phyloP scores from a whole-genome alignment of 2,888 invertebrate genomes.

The Nemoura dubitans region DNA sequence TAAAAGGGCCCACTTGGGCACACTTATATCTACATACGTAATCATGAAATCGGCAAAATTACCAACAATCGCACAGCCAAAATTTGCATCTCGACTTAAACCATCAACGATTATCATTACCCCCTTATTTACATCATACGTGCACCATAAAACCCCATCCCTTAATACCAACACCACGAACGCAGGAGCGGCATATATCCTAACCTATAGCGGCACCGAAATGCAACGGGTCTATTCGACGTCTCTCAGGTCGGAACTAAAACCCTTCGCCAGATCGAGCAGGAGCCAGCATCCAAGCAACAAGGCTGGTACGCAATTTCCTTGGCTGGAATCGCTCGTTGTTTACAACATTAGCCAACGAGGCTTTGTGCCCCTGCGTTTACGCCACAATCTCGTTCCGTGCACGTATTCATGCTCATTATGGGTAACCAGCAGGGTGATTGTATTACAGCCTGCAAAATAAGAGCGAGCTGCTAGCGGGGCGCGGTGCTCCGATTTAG shows the following conservation, averaged over 20 bases:
- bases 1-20: neutral
- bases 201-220: neutral
- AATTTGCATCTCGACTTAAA: neutral
- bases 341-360: conserved; percentile 34
- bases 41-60: neutral
- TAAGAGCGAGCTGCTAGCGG: neutral
- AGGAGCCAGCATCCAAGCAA: neutral
- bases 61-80: neutral
- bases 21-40: neutral
- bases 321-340: neutral
- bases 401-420: neutral
- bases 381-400: conserved; percentile 36
- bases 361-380: conserved; percentile 8
- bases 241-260: neutral
- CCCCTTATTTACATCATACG: conserved; percentile 19
- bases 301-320: conserved; percentile 23
- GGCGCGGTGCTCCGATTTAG: neutral
- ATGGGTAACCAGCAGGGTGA: conserved; percentile 27
- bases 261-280: neutral
- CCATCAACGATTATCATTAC: conserved; percentile 34
- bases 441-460: neutral
- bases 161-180: neutral
- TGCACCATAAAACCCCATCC: neutral
- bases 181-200: neutral
- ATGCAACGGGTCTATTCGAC: neutral